Evolutionary conservation across 1,140 invertebrate species (phyloP), one percentile per base, ranked within the genome.

Genomic region (Drosophila ficusphila): DNA sequence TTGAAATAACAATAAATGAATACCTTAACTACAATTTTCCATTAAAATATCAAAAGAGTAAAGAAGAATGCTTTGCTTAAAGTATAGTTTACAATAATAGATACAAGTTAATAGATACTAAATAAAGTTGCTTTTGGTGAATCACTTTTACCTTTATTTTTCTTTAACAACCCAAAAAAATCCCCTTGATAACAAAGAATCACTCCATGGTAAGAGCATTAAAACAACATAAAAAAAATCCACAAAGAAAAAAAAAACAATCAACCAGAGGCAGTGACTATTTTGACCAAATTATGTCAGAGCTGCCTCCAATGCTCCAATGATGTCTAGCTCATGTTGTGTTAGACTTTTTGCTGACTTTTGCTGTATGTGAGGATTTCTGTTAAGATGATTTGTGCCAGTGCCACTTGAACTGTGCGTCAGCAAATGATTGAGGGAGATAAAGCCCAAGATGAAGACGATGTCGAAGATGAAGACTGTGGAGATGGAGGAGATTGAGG

Each of bases 281-380:
- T 70, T 74, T 51, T 70, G 72, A 57, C 57, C 69, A 82, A 83
- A 83, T 82, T 70, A 78, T 83, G 69, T 67, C 75, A 82, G 82
- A 82, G 39, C 41, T 83, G 58, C 21, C 38, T 21, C 25, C 33
- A 33, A 58, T 41, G 48, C 38, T 21, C 25, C 33, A 33, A 58
- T 41, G 48, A 53, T 60, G 48, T 60, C 42, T 76, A 27, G 64
- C 42, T 23, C 41, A 64, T 36, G 52, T 77, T 60, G 29, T 53
- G 38, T 12, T 51, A 51, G 49, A 54, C 19, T 25, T 38, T 54
- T 29, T 68, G 52, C 23, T 39, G 46, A 6, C 9, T 2, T 54
- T 49, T 56, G 57, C 12, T 8, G 21, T 11, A 11, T 42, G 27
- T 27, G 11, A 65, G 34, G 12, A 53, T 54, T 48, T 65, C 42